A percentile compares a stretch with the other conserved stretches of the same genome.
Conservation (phyloP, 2,888 invertebrate genomes). For the Galeruca laticollis region DNA sequence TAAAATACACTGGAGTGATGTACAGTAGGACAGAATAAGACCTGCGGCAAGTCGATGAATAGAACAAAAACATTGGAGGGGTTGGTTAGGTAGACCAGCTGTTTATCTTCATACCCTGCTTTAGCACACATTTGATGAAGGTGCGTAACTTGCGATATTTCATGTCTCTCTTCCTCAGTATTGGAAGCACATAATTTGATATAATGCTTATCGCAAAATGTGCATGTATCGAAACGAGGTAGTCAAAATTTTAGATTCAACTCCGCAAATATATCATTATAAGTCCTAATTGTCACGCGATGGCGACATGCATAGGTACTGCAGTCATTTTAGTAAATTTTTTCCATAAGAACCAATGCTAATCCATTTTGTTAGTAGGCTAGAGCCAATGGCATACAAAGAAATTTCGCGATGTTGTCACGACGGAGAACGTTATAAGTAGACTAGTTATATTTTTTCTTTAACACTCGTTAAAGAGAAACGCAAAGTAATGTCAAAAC, state of each 20-base stretch:
- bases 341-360: no score
- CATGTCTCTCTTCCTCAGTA: constrained; percentile 13
- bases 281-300: constrained; percentile 20
- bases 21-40: constrained; percentile 21
- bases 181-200: constrained; percentile 11
- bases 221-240: constrained; percentile 19
- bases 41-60: constrained; percentile 17
- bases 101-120: constrained; percentile 15
- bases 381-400: no score
- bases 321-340: no score
- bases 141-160: constrained; percentile 13
- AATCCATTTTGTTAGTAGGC: no score
- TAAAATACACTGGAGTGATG: constrained; percentile 18
- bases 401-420: no score
- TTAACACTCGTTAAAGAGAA: no score
- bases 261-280: constrained; percentile 14
- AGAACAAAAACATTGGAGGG: constrained; percentile 16
- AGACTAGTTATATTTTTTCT: no score
- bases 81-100: constrained; percentile 12
- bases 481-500: no score
- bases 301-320: no score
- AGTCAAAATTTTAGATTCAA: constrained; percentile 19
- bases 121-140: constrained; percentile 13
- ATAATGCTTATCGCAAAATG: no score
- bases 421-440: no score